phyloP scores from a whole-genome alignment of 1,140 invertebrate species.

The Bemisia tabaci region DNA sequence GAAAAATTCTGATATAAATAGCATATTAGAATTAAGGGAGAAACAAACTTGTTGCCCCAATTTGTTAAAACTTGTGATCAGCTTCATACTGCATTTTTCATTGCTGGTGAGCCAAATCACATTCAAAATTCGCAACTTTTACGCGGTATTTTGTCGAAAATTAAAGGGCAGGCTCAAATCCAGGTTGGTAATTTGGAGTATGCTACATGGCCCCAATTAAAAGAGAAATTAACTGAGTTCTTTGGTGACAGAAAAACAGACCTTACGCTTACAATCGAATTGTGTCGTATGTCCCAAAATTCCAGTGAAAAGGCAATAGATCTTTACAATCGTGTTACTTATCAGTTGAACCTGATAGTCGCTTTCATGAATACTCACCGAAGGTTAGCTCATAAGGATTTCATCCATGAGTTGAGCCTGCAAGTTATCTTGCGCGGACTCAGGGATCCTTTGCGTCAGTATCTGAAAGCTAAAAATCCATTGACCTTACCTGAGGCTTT shows the following conservation, averaged over 20 bases:
- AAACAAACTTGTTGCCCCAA: background rate
- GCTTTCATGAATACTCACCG: background rate
- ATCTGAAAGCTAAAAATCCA: background rate
- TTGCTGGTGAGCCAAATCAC: background rate
- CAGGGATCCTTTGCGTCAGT: background rate
- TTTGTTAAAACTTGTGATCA: background rate
- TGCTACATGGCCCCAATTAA: background rate
- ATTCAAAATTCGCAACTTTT: background rate
- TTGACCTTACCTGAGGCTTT: background rate
- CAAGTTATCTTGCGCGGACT: background rate
- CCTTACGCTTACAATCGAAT: background rate
- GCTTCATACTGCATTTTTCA: background rate
- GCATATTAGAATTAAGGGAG: background rate
- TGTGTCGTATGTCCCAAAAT: background rate
- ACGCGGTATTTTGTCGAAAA: background rate
- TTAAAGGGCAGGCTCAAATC: background rate
- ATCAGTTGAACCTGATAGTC: background rate
- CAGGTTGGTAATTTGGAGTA: background rate
- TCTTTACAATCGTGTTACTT: background rate
- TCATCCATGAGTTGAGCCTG: background rate
- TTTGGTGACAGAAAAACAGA: background rate
- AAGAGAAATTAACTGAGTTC: background rate
- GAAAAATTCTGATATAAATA: background rate
- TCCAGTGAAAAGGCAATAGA: background rate
- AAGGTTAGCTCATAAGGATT: background rate